Evolutionary conservation across 2,113 vertebrate species (phyloP), one percentile per base, ranked within the genome.

Genomic region (Hippocampus zosterae): DNA sequence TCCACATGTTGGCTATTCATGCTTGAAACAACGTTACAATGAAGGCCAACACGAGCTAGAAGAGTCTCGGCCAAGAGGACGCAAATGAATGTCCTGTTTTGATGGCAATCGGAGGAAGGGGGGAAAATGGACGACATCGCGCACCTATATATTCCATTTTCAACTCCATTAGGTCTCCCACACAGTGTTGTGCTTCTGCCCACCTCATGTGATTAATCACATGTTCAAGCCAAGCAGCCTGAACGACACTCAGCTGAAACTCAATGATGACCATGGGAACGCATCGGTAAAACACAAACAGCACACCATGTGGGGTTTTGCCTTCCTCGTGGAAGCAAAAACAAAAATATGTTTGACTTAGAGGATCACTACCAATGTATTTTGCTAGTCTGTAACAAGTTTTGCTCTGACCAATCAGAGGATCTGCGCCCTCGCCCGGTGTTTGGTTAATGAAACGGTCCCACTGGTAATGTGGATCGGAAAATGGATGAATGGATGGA

Each of bases 141-240:
- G 62, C 79, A 33, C 27, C 87, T 84, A 87, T 87, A 87, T 83
- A 85, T 89, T 79, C 81, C 78, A 90, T 90, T 89, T 88, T 88
- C 88, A 82, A 89, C 84, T 85, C 85, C 86, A 89, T 91, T 89
- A 90, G 76, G 78, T 72, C 72, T 65, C 75, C 75, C 76, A 80
- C 72, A 88, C 85, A 84, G 76, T 79, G 85, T 84, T 84, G 84
- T 82, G 82, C 75, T 81, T 89, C 87, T 86, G 83, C 84, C 85
- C 87, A 84, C 83, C 81, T 83, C 84, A 81, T 83, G 85, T 85
- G 89, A 91, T 88, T 85, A 84, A 91, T 89, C 89, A 85, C 75
- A 74, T 86, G 84, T 80, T 84, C 77, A 73, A 83, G 80, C 67
- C 65, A 60, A 60, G 74, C 68, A 77, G 68, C 64, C 72, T 62